phyloP scores from a whole-genome alignment of 1,140 invertebrate species.

The Macrotrachela quadricornifera region DNA sequence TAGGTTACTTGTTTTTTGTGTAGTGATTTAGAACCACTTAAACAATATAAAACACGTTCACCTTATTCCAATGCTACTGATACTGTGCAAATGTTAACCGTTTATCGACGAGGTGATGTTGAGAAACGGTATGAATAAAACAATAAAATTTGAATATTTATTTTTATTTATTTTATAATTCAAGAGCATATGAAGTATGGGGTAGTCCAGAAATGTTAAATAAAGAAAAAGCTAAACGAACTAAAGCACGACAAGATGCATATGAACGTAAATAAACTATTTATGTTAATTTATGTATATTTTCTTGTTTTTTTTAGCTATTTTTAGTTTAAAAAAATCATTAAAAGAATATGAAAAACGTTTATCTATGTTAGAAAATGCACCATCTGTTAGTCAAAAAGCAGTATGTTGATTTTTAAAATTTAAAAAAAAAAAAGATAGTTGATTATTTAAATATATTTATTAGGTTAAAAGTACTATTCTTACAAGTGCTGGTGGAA shows the following conservation, averaged over 20 bases:
- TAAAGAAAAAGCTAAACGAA: constrained; percentile 3
- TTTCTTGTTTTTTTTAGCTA: background rate
- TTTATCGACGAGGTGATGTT: constrained; percentile 4
- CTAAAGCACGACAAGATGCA: background rate
- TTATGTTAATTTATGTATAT: background rate
- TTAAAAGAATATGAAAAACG: no score
- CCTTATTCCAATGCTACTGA: constrained; percentile 1
- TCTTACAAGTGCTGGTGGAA: no score
- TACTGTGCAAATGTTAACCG: background rate
- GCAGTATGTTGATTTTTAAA: no score
- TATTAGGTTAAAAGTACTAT: no score
- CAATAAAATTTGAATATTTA: background rate
- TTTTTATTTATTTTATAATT: no score
- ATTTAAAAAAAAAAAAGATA: no score
- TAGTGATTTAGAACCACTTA: constrained; percentile 5
- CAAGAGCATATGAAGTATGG: background rate
- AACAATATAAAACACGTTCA: constrained; percentile 2
- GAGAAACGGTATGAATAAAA: background rate
- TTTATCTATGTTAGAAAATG: no score
- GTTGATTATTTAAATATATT: no score
- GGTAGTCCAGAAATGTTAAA: background rate
- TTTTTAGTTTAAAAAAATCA: no score
- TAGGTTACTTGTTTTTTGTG: background rate
- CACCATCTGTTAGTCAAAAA: no score
- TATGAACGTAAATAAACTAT: background rate